Base-by-base conservation (phyloP, 2,888 invertebrate species). In the Melanchra persicariae region DNA sequence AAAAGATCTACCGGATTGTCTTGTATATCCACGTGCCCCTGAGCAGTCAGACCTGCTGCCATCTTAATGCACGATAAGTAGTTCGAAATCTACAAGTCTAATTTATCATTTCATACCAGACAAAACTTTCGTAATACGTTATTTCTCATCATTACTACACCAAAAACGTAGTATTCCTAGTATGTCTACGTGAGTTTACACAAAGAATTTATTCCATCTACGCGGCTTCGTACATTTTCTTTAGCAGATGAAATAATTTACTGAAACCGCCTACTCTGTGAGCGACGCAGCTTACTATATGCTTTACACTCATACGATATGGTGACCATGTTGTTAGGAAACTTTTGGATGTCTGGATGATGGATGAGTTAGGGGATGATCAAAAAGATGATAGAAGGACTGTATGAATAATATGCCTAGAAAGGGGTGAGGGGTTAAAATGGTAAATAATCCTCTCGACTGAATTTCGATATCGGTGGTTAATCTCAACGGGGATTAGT, bases 221-320 rank as follows among this genome's bases (percentile, higher is more conserved):
- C 55, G 60, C n/a, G 58, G 9, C 60, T 49, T 15, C 37, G 17
- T 58, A 70, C 55, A 71, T 64, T 71, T 77, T 71, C 65, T 61
- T 51, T 30, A 62, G 62, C 62, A 78, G 79, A 81, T 82, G 75
- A 81, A 81, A 82, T 81, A 81, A 79, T 81, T 79, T 82, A 81
- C 82, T 57, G 71, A 59, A 79, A 66, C 82, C 66, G 69, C 63
- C 70, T 60, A 70, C 64, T 72, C 66, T 69, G 73, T 68, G 76
- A 55, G 65, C 55, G 63, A 79, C 76, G 57, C 58, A 57, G 70
- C 66, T 70, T 54, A 58, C 66, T 52, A 26, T 71, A 72, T 63
- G 78, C 37, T 79, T 68, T 71, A 79, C 57, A 55, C 60, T 69
- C 63, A 2, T 43, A 52, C 30, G 51, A 24, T 49, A 30, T 5